Evolutionary conservation across 1,140 invertebrate genomes (phyloP), one percentile per base, ranked within the genome.

Genomic region (Manduca sexta): DNA sequence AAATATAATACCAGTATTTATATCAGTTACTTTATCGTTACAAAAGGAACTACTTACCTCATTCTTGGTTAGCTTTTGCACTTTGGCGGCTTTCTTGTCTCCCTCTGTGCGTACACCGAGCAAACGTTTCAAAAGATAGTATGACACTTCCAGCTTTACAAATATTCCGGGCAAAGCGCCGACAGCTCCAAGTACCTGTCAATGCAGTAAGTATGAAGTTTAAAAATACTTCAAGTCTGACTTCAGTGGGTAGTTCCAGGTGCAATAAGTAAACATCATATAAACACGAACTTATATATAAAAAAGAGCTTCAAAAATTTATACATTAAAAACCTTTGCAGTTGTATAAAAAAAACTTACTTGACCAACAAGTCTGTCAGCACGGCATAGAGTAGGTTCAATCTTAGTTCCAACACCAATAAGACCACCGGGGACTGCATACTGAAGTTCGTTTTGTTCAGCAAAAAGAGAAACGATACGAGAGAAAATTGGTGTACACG

Each of bases 381-480:
- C 98, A 74, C 98, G 90, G 69, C 98, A 99, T 6, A 99, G 87
- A 7, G 97, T 99, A 0, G 98, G 98, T 84, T 99, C 98, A 70
- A 99, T 99, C 87, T 98, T 98, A 0, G 98, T 99, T 63, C 98
- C 98, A 17, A 99, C 98, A 87, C 98, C 97, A 70, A 99, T 99
- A 13, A 99, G 88, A 18, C 98, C 98, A 57, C 98, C 98, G 58
- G 98, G 98, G 37, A 99, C 98, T 49, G 98, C 98, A 87, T 96
- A 99, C 84, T 99, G 96, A 18, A 99, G 88, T 81, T 99, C 97
- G 87, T 99, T 99, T 87, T 99, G 97, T 86, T 99, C 98, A 46
- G 98, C 95, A 86, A 94, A 99, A 1, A 99, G 87, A n/a, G 98
- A 99, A 4, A 99, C 95, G 76, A 99, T 98, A 51, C 94, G 90